A percentile compares a stretch with the other conserved stretches of the same genome.
Evolutionary conservation across 2,113 vertebrate genomes (phyloP).

Genomic region (Oenanthe melanoleuca): DNA sequence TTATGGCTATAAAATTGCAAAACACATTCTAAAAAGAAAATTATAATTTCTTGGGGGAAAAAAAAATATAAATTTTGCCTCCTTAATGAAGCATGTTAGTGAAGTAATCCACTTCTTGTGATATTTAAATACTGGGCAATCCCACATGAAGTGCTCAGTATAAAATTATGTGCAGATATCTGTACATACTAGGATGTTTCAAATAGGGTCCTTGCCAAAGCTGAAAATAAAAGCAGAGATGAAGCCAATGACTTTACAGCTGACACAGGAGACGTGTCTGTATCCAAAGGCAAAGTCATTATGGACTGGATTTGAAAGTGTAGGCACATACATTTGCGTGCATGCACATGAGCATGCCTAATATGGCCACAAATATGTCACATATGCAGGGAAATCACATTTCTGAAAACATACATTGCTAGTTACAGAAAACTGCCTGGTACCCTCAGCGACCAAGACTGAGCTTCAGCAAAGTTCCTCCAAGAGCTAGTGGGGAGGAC

Average conservation of each 20-base stretch:
- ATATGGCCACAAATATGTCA: slow-evolving; percentile 38
- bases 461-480: background rate
- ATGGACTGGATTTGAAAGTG: background rate
- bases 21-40: background rate
- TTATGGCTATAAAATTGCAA: background rate
- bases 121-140: background rate
- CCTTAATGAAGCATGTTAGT: background rate
- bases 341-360: background rate
- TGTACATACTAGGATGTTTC: background rate
- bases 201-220: background rate
- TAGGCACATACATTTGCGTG: background rate
- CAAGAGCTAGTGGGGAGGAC: background rate
- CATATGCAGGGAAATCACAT: background rate
- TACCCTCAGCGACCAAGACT: background rate
- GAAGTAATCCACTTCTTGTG: background rate
- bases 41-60: background rate
- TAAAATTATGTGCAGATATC: background rate
- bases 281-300: background rate
- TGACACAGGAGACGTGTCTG: background rate
- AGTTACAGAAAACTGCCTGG: background rate
- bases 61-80: background rate
- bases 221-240: slow-evolving; percentile 5
- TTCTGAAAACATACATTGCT: background rate
- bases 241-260: background rate
- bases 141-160: background rate